phyloP scores from a whole-genome alignment of 2,888 invertebrate species.

The Oligia fasciuncula region DNA sequence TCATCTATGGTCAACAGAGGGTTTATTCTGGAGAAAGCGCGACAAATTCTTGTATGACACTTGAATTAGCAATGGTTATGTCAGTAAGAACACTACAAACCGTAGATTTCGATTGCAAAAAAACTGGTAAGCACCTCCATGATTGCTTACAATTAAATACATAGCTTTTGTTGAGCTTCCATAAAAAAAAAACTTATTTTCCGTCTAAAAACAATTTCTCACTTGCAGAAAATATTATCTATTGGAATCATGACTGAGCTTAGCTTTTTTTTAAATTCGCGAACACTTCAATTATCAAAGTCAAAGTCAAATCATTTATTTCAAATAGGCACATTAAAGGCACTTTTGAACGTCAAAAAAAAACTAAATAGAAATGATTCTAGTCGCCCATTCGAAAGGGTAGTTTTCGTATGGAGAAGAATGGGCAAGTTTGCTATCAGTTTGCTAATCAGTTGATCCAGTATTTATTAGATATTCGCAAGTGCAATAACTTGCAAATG shows the following conservation, averaged over 20 bases:
- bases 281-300: not conserved
- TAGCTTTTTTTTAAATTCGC: not conserved
- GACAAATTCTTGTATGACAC: not conserved
- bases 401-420: too few species aligned
- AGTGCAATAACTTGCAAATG: slow-evolving; percentile 3
- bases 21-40: too few species aligned
- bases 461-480: slow-evolving; percentile 9
- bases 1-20: too few species aligned
- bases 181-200: not conserved
- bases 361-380: too few species aligned
- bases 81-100: not conserved
- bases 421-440: too few species aligned
- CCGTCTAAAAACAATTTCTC: not conserved
- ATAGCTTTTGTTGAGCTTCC: not conserved
- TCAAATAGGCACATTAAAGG: too few species aligned
- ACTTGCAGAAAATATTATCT: not conserved
- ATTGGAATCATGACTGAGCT: not conserved
- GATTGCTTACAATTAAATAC: not conserved
- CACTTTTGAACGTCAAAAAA: too few species aligned
- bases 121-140: not conserved
- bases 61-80: not conserved
- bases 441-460: not conserved
- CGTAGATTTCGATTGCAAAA: not conserved
- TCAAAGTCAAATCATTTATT: too few species aligned
- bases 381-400: too few species aligned